phyloP scores from a whole-genome alignment of 2,797 vertebrate species.

The Gymnodraco acuticeps region DNA sequence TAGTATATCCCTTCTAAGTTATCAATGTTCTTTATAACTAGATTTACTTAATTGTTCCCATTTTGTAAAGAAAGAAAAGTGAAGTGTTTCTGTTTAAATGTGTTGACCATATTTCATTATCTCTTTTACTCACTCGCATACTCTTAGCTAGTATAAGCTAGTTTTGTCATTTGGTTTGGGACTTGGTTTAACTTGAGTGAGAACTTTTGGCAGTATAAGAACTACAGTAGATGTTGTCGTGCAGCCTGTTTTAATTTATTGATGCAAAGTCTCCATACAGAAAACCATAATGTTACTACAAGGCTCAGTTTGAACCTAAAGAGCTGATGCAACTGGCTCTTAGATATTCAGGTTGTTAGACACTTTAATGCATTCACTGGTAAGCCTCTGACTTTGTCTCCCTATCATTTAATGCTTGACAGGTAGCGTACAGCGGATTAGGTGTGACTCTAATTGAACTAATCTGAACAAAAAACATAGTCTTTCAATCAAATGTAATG shows the following conservation, averaged over 20 bases:
- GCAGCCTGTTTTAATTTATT: not conserved
- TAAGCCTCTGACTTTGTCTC: no score
- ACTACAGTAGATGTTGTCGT: not conserved
- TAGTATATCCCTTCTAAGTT: not conserved
- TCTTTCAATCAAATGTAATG: no score
- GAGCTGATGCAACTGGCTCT: not conserved
- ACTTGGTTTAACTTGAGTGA: not conserved
- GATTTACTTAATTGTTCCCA: not conserved
- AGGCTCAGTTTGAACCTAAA: not conserved
- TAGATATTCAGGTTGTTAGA: no score
- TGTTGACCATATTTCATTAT: not conserved
- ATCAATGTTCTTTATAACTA: not conserved
- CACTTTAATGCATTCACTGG: no score
- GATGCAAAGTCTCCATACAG: not conserved
- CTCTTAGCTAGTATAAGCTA: no score
- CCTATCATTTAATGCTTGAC: no score
- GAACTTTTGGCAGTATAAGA: not conserved
- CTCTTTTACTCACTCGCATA: no score
- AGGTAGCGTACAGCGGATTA: no score
- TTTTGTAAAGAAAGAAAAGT: no score
- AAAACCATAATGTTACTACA: not conserved
- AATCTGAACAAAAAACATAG: no score
- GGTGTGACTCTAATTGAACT: no score
- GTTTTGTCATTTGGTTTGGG: not conserved
- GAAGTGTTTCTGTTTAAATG: no score